Percentiles rank a stretch among this genome's conserved stretches.
These are phyloP conservation scores for Oceanodroma tethys DNA, from an alignment of 2,113 vertebrate species.

Conservation along the genomic window DNA sequence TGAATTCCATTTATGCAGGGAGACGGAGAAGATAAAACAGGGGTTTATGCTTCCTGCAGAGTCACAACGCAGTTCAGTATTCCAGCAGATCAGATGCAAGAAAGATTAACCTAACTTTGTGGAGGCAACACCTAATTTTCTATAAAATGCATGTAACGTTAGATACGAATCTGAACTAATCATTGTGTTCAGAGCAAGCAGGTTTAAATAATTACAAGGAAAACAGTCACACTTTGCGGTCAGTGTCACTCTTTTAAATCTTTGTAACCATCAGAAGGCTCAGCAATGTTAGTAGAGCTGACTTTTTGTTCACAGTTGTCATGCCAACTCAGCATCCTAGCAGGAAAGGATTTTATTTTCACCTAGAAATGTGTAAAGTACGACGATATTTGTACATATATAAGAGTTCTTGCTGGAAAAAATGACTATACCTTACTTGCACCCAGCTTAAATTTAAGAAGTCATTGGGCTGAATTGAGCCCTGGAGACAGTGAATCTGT, in stretches of 20 bases:
- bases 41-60: not conserved
- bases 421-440: not conserved
- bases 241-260: not conserved
- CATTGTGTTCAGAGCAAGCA: not conserved
- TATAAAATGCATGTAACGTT: not conserved
- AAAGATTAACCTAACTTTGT: not conserved
- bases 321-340: not conserved
- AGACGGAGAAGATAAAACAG: not conserved
- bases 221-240: not conserved
- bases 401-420: not conserved
- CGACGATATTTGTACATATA: not conserved
- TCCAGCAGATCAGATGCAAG: not conserved
- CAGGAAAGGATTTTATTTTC: not conserved
- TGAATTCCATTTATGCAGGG: not conserved
- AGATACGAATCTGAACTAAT: not conserved
- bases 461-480: not conserved
- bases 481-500: not conserved
- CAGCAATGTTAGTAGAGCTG: not conserved
- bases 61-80: not conserved
- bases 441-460: not conserved
- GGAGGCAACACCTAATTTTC: not conserved
- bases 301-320: constrained; percentile 11
- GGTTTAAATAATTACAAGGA: not conserved
- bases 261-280: not conserved
- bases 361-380: not conserved